Base-by-base conservation (phyloP, 2,888 invertebrate species). In the Drosophila pegasa region DNA sequence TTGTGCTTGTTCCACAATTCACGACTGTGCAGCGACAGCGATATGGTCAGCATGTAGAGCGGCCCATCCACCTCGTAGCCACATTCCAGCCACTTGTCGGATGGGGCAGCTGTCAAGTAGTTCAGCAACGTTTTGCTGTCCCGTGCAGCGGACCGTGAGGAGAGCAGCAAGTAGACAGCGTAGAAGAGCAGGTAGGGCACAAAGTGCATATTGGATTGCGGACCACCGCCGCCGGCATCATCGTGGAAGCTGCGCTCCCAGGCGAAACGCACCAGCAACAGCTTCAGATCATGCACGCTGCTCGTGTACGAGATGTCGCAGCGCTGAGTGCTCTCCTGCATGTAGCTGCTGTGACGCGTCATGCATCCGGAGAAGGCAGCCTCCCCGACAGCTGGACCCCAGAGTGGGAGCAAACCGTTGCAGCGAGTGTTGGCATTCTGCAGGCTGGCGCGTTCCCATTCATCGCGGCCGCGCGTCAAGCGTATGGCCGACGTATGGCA, bases 391-490 rank as follows among this genome's bases (percentile, higher is more conserved):
- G 97, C 96, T 7, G 98, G 98, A 0, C 99, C 99, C 98, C 99
- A 99, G 50, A 99, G 93, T 1, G 99, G 99, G 78, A 99, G 93
- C 71, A 99, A 93, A 0, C 99, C 99, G 92, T 99, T 99, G 93
- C 99, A 99, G 77, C 97, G 96, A 0, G 99, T 99, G 90, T 99
- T 99, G 1, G 98, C 98, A 92, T 99, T 99, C 93, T 99, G 99
- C 41, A 99, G 93, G 6, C 98, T 98, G 0, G 99, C 99, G 68
- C 98, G 97, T 91, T 99, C 99, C 99, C 99, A 99, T 92, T 99
- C 99, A 88, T 99, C 98, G 63, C 99, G 94, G 20, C 94, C 91
- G 20, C 95, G 92, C 0, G 95, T 94, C 78, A 94, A 92, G 61
- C 98, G 94, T 51, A 99, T 98, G 27, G 99, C 99, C 1, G 97